Percentiles rank a stretch among this genome's conserved stretches.
Evolutionary conservation across 1,140 invertebrate species (phyloP).

Genomic region (Lasioglossum baleicum): DNA sequence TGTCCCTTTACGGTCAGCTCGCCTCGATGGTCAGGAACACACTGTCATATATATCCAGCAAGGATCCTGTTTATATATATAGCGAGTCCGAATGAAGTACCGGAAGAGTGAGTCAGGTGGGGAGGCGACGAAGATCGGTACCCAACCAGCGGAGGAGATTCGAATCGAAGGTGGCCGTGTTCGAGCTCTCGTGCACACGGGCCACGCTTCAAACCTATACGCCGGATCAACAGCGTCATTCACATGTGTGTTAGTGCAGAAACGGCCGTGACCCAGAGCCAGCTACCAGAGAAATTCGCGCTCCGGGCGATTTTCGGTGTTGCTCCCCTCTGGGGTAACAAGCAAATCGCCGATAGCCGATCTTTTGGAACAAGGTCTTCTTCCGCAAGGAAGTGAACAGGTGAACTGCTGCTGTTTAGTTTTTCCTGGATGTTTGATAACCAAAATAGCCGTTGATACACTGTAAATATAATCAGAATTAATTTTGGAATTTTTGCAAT

Average conservation of each 20-base stretch:
- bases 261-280: slow-evolving; percentile 60
- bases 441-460: no score
- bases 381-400: neutral
- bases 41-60: slow-evolving; percentile 68
- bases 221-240: no score
- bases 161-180: no score
- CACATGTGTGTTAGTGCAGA: neutral
- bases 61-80: slow-evolving; percentile 64
- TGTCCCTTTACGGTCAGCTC: slow-evolving; percentile 42
- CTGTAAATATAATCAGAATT: no score
- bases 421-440: no score
- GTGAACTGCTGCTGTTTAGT: no score
- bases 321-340: neutral
- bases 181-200: slow-evolving; percentile 10
- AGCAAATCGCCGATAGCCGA: neutral
- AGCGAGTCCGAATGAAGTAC: slow-evolving; percentile 53
- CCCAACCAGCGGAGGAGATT: slow-evolving; percentile 36
- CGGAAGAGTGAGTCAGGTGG: slow-evolving; percentile 55
- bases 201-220: neutral
- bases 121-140: slow-evolving; percentile 53
- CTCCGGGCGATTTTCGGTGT: slow-evolving; percentile 19
- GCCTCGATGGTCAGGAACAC: slow-evolving; percentile 48
- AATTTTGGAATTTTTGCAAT: no score
- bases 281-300: slow-evolving; percentile 63
- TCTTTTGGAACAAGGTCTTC: neutral